Conservation (phyloP, 2,113 vertebrate genomes). For the Pelmatolapia mariae region DNA sequence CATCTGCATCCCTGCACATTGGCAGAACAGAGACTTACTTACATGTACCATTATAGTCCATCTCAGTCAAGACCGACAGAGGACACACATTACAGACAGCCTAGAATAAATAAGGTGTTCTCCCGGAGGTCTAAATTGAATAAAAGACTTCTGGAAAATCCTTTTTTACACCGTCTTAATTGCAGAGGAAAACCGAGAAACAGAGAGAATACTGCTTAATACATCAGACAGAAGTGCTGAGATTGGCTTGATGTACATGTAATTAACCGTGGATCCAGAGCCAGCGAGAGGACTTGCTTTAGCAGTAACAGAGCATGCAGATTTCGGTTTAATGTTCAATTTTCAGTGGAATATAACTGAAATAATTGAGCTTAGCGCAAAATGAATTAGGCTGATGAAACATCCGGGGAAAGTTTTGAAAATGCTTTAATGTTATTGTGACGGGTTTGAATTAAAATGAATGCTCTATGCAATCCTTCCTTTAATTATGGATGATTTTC, state of each 20-base stretch:
- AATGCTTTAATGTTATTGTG: constrained; percentile 34
- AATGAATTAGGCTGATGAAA: constrained; percentile 49
- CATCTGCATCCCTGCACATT: constrained; percentile 40
- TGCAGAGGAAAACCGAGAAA: constrained; percentile 28
- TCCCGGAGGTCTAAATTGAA: constrained; percentile 18
- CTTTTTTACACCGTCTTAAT: constrained; percentile 12
- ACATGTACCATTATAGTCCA: constrained; percentile 15
- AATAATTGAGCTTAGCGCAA: constrained; percentile 32
- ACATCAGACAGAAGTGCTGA: constrained; percentile 35
- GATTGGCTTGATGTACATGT: constrained; percentile 9
- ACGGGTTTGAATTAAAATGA: not conserved
- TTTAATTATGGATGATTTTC: not conserved
- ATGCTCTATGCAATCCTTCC: not conserved
- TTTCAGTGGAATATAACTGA: constrained; percentile 42
- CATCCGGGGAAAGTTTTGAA: constrained; percentile 19
- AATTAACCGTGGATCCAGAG: constrained; percentile 39
- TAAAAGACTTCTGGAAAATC: constrained; percentile 15
- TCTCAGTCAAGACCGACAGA: constrained; percentile 25
- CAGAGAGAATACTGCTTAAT: constrained; percentile 23
- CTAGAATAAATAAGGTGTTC: constrained; percentile 42
- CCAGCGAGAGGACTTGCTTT: not conserved
- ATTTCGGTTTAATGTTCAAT: constrained; percentile 37
- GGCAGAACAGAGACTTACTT: constrained; percentile 7
- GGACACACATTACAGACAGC: constrained; percentile 3
- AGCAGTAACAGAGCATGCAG: constrained; percentile 14